Conservation (phyloP, 2,797 vertebrate genomes). For the Pachyuromys duprasi region DNA sequence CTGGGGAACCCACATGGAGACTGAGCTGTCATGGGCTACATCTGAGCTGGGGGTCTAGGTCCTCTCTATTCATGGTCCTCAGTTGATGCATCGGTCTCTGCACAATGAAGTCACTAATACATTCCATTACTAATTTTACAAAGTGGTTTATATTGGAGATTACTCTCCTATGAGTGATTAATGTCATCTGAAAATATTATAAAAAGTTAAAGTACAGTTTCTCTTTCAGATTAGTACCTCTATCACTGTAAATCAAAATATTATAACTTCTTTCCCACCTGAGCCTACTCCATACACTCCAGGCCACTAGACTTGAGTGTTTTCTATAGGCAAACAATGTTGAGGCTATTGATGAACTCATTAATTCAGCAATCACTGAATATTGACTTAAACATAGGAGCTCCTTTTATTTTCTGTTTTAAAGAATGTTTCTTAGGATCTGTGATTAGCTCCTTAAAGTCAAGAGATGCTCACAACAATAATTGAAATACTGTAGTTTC, state of each 20-base stretch:
- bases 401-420: slow-evolving; percentile 36
- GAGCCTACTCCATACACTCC: background rate
- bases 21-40: too few relatives aligned
- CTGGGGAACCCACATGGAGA: too few relatives aligned
- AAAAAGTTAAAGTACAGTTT: background rate
- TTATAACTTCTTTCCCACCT: background rate
- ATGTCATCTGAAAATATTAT: slow-evolving; percentile 33
- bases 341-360: background rate
- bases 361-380: slow-evolving; percentile 15
- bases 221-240: background rate
- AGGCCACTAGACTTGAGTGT: background rate
- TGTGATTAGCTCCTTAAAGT: background rate
- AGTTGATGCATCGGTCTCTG: too few relatives aligned
- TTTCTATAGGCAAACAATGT: background rate
- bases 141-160: background rate
- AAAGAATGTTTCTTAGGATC: slow-evolving; percentile 17
- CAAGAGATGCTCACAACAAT: slow-evolving; percentile 46
- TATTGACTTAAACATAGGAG: background rate
- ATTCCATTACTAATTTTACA: slow-evolving; percentile 34
- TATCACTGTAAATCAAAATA: background rate
- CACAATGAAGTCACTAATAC: too few relatives aligned
- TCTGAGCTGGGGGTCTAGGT: too few relatives aligned
- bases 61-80: too few relatives aligned
- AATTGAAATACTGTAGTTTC: slow-evolving; percentile 5
- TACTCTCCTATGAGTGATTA: background rate